Evolutionary conservation across 2,113 vertebrate species (phyloP), one percentile per base, ranked within the genome.

Genomic region (Anguilla rostrata): DNA sequence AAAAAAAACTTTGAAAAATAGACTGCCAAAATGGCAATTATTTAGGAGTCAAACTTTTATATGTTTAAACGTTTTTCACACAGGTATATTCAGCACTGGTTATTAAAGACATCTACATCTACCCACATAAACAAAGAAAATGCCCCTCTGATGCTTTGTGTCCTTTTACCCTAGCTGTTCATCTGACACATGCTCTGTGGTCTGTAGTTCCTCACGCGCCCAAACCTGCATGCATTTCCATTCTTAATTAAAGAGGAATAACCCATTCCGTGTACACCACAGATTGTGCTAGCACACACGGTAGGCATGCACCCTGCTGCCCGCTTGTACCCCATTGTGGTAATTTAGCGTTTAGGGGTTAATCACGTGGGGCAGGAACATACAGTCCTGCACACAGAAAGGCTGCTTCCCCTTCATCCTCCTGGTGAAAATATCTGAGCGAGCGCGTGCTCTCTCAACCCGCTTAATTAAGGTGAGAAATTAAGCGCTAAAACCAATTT

Each of bases 401-500:
- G 39, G 71, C 16, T 26, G 7, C 81, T 18, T 20, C 84, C 46
- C 71, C 81, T 80, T 89, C 90, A 89, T 90, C 85, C 87, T 71
- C 84, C 86, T 86, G 88, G 83, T 88, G 87, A 89, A 92, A 89
- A 91, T 88, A 90, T 89, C 90, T 71, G 85, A 46, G 43, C 81
- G 39, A 78, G 89, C 75, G 39, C 88, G 75, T 89, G 56, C 91
- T 84, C 60, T 43, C 46, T 53, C 49, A 53, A 40, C 75, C 88
- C 41, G 90, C 94, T 94, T 93, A 95, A 95, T 95, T 94, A 94
- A 93, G 88, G 92, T 93, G 93, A 92, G 94, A 94, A 92, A 92
- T 93, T 90, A 91, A 94, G 94, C 93, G 94, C 92, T 94, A 93
- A 94, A 95, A 93, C 92, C 94, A 95, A 94, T 95, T 94, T 94